Base-by-base conservation (phyloP, 2,888 invertebrate genomes). In the Rhagonycha lutea region DNA sequence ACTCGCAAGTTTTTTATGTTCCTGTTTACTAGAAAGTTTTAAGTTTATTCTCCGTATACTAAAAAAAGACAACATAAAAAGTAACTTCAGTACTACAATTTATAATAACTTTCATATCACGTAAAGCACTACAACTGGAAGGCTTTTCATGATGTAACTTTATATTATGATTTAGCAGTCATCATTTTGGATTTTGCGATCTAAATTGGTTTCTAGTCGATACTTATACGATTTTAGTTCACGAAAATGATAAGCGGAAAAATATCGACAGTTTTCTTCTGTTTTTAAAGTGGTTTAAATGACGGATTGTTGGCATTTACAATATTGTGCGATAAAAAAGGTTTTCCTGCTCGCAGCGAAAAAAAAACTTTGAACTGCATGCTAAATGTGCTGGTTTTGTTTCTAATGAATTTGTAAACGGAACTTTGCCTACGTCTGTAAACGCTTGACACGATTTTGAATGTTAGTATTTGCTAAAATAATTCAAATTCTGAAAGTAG, bases 1-100 rank as follows among this genome's bases (percentile, higher is more conserved):
- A 78, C 78, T 72, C 76, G 76, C 78, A 80, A 80, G 75, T 83
- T 83, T 83, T 80, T 83, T 83, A 83, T 83, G 81, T 83, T 83
- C 83, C 83, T 83, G 83, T 83, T 83, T 83, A 82, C 82, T 79
- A 76, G 71, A 80, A 81, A 81, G 73, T 80, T 76, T 60, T 62
- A 69, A 74, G 74, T 76, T 73, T 73, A 76, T 73, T 70, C 14
- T 18, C 12, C 12, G 9, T 61, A 14, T 61, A 14, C 14, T 14
- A 61, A 18, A 14, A 14, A 11, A 12, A 61, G 12, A 61, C 61
- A 4, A 61, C 23, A 63, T 63, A 63, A 63, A 63, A 63, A 63
- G 11, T 63, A 63, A 24, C 24, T 63, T 24, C 24, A 23, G n/a
- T 23, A 63, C 12, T 63, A 24, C 18, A 63, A 18, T 63, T 32